Base-by-base conservation (phyloP, 2,888 invertebrate genomes). In the Melanostoma mellinum region DNA sequence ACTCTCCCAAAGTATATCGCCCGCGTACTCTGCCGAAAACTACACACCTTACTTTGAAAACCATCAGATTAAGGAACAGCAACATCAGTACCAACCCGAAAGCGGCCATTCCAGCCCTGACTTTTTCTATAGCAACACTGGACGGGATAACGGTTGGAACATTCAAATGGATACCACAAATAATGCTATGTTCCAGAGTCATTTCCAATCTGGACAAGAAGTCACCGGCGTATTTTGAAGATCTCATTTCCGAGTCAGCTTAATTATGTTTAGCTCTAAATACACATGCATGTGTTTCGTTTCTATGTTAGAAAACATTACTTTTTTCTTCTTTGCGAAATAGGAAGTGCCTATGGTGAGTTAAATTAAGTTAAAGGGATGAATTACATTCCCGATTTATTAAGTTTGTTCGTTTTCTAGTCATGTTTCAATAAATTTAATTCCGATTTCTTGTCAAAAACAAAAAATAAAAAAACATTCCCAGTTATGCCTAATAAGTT, bases 91-190 rank as follows among this genome's bases (percentile, higher is more conserved):
- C 55, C 87, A 87, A 63, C 35, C 56, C 69, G 84, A 9, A 63
- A 87, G 50, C 56, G 74, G 81, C 53, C 87, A 67, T 65, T 61
- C 87, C 20, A 88, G 88, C 71, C 87, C 88, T 33, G 91, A 90
- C 50, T 90, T 89, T 69, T 91, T 89, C 71, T 91, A 91, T 82
- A 91, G 88, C 87, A 91, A 91, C 68, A 88, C 89, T 46, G 89
- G 88, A 6, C 87, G 88, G 48, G 89, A 91, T 73, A 90, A 91
- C 75, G 88, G 88, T 40, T 91, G 91, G 91, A 90, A 90, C 69
- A 90, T 91, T 42, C 89, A 89, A 86, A 90, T 89, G 88, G 89
- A 90, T 20, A 75, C 88, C 1, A 75, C 74, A 9, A 79, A 71
- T 4, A 20, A 0, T 20, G 20, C 20, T 20, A 44, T 84, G 55